A percentile compares a stretch with the other conserved stretches of the same genome.
phyloP scores from a whole-genome alignment of 2,888 invertebrate genomes.

The Nebria salina region DNA sequence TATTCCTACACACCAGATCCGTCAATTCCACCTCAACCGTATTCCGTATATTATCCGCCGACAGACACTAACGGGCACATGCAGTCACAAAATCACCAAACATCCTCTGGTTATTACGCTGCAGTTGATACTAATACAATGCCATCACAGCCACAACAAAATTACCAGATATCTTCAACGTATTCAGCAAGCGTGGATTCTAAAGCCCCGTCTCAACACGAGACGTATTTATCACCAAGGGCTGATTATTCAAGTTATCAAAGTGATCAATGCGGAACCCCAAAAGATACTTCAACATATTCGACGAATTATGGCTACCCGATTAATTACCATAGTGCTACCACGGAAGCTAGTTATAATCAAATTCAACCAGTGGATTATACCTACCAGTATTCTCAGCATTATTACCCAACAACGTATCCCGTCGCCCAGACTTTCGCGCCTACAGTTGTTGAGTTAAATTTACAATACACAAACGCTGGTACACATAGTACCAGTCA shows the following conservation, averaged over 20 bases:
- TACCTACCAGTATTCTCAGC: conserved; percentile 49
- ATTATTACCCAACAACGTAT: conserved; percentile 48
- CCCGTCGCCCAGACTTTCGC: background rate
- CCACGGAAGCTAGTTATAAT: conserved; percentile 3
- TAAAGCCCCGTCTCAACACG: conserved; percentile 32
- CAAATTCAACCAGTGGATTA: conserved; percentile 49
- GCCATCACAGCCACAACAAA: conserved; percentile 20
- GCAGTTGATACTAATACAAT: conserved; percentile 20
- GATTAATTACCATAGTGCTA: conserved; percentile 29
- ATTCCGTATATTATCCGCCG: background rate
- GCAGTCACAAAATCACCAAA: conserved; percentile 17
- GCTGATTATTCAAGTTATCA: conserved; percentile 21
- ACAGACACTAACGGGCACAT: background rate
- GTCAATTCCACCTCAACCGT: background rate
- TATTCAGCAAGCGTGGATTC: conserved; percentile 26
- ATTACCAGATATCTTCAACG: conserved; percentile 30
- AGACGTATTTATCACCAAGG: background rate
- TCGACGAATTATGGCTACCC: conserved; percentile 33
- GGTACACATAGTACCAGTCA: conserved; percentile 64
- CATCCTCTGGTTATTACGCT: conserved; percentile 18
- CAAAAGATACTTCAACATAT: conserved; percentile 18
- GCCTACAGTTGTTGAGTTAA: background rate
- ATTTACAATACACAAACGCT: conserved; percentile 63
- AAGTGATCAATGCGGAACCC: background rate
- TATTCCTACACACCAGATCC: background rate